Evolutionary conservation across 2,888 invertebrate species (phyloP), one percentile per base, ranked within the genome.

Genomic region (Griposia aprilina): DNA sequence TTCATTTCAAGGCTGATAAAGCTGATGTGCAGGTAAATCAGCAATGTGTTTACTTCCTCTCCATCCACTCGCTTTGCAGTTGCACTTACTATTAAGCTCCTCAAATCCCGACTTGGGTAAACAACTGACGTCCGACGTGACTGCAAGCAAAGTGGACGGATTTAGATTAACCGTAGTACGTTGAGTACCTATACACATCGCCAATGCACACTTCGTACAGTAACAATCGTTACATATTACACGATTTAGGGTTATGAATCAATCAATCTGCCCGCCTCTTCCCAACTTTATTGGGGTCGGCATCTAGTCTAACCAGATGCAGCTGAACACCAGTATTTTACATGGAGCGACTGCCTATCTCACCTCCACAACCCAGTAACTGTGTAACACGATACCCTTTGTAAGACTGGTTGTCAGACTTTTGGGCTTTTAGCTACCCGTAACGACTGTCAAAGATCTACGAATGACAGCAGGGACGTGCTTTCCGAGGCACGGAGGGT

Each of bases 91-190:
- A n/a, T 30, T 30, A 48, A 45, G 20, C 63, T 26, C 2, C 26
- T 72, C 15, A 26, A 57, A 63, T 59, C 36, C 36, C 26, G 8
- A 36, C 68, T 36, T 60, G 48, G 26, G 63, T 60, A 68, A 72
- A 63, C 52, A 63, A 52, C 5, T 13, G 15, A 2, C 45, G 80
- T 15, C 36, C 23, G 36, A 76, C 83, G 82, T 83, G 82, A 69
- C 80, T 17, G 30, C n/a, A 69, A 67, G 70, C 55, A 15, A 30
- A 2, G 41, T 26, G 52, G 81, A 66, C 81, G 67, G 83, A 83
- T 83, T 83, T 81, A 83, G 81, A 72, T 45, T 13, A 63, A 15
- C 20, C 63, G 26, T 71, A 67, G 50, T 59, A 57, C 7, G n/a
- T 17, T 45, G 17, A 11, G 15, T 15, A 69, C 17, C 0, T 41